Evolutionary conservation across 2,888 invertebrate species (phyloP).

Genomic region (Apamea crenata): DNA sequence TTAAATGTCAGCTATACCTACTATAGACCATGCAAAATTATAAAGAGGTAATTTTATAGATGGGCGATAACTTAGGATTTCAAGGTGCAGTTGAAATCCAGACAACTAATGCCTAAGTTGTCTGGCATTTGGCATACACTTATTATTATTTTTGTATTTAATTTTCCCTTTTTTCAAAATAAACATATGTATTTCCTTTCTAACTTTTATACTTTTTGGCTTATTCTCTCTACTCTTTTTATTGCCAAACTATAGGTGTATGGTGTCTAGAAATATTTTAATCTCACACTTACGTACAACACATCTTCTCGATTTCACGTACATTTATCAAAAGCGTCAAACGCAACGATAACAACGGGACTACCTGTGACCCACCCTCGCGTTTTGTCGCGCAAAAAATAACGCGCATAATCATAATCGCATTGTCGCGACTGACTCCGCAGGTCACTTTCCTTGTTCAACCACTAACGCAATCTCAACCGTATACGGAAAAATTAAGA

Average conservation of each 20-base stretch:
- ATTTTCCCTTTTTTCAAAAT: neutral
- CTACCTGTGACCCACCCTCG: constrained; percentile 67
- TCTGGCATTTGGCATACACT: neutral
- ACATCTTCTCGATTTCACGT: constrained; percentile 9
- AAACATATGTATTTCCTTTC: neutral
- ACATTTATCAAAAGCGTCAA: constrained; percentile 44
- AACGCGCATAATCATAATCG: constrained; percentile 74
- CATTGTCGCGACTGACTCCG: constrained; percentile 71
- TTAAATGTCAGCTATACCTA: constrained; percentile 26
- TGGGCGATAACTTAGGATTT: neutral
- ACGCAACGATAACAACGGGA: constrained; percentile 57
- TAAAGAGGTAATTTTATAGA: neutral
- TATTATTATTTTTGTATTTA: neutral
- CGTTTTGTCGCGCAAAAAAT: constrained; percentile 74
- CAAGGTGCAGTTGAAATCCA: neutral
- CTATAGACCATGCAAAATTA: neutral
- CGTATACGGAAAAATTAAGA: constrained; percentile 7
- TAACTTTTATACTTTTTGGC: neutral
- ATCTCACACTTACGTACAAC: neutral
- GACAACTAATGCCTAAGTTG: too few relatives aligned
- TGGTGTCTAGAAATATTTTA: neutral
- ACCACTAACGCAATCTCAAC: constrained; percentile 40
- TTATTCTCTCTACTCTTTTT: neutral
- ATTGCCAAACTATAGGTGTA: neutral
- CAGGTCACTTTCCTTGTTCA: constrained; percentile 69